Conservation (phyloP, 2,888 invertebrate genomes). For the Odontocerum albicorne region DNA sequence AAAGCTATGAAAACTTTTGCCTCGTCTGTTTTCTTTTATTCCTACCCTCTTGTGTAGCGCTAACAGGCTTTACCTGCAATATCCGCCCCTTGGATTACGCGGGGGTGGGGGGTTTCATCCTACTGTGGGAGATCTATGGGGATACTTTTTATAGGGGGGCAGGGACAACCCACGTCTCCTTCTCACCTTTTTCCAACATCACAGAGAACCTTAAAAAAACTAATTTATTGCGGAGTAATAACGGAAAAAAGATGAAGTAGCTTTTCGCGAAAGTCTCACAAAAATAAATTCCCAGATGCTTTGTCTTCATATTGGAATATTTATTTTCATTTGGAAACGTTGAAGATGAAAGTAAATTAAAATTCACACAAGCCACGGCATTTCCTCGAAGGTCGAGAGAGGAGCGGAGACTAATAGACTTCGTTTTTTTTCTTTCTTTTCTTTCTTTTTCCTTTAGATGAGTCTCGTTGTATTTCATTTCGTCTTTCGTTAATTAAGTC, state of each 20-base stretch:
- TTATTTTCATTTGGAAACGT: conserved; percentile 15
- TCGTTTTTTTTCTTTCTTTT: conserved; percentile 3
- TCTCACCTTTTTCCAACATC: conserved; percentile 15
- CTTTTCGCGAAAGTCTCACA: conserved; percentile 11
- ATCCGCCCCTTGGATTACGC: conserved; percentile 16
- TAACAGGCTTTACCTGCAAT: conserved; percentile 23
- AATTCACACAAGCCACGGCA: conserved; percentile 8
- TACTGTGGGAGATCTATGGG: not conserved
- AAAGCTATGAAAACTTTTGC: conserved; percentile 20
- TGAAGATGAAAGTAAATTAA: conserved; percentile 19
- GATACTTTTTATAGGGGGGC: not conserved
- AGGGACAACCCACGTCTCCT: conserved; percentile 4
- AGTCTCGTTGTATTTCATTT: conserved; percentile 5
- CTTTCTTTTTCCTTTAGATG: too few relatives aligned
- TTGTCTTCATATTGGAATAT: conserved; percentile 19
- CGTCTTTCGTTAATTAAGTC: conserved; percentile 9
- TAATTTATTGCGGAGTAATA: conserved; percentile 19
- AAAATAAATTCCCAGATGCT: conserved; percentile 16
- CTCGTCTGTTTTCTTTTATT: conserved; percentile 23
- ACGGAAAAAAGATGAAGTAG: conserved; percentile 18
- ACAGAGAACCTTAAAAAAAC: conserved; percentile 19
- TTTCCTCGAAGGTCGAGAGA: not conserved
- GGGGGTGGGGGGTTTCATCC: not conserved
- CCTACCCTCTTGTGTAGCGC: conserved; percentile 15
- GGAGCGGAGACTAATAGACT: not conserved